phyloP scores from a whole-genome alignment of 2,888 invertebrate species.

The Mythimna albipuncta region DNA sequence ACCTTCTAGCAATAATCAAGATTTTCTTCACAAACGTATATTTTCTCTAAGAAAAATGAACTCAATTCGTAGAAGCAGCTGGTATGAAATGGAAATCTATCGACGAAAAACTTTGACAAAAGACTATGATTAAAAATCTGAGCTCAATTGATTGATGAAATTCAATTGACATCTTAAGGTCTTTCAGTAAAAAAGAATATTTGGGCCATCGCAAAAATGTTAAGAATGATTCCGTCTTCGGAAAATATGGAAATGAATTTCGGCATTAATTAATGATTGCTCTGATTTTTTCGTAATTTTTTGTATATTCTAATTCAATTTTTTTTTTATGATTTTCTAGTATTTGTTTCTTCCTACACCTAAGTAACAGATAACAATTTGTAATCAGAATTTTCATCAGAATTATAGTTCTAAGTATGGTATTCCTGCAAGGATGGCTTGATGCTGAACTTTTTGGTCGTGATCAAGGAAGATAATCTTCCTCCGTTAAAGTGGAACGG shows the following conservation, averaged over 20 bases:
- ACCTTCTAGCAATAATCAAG: conserved; percentile 46
- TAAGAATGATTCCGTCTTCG: conserved; percentile 30
- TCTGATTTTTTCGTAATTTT: conserved; percentile 23
- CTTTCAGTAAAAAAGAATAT: conserved; percentile 53
- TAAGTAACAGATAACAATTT: not conserved
- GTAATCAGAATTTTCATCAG: too few species aligned
- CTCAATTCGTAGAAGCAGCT: conserved; percentile 45
- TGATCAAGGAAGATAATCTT: too few species aligned
- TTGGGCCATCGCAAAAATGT: conserved; percentile 51
- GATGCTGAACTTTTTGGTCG: too few species aligned
- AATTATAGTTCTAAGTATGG: too few species aligned
- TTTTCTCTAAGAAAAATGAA: conserved; percentile 44
- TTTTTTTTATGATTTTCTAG: not conserved
- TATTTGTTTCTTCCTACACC: not conserved
- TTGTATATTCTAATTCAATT: not conserved
- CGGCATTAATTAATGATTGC: conserved; percentile 30
- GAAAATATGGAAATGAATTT: conserved; percentile 42
- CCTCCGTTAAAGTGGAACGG: too few species aligned
- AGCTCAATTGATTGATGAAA: conserved; percentile 64
- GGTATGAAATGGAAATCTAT: conserved; percentile 58
- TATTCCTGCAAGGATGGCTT: too few species aligned
- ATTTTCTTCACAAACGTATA: conserved; percentile 38
- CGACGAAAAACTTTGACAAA: conserved; percentile 57
- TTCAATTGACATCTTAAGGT: conserved; percentile 61
- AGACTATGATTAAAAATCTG: conserved; percentile 63